Percentiles rank a stretch among this genome's conserved stretches.
Conservation (phyloP, 2,113 vertebrate species). For the Ciconia maguari region DNA sequence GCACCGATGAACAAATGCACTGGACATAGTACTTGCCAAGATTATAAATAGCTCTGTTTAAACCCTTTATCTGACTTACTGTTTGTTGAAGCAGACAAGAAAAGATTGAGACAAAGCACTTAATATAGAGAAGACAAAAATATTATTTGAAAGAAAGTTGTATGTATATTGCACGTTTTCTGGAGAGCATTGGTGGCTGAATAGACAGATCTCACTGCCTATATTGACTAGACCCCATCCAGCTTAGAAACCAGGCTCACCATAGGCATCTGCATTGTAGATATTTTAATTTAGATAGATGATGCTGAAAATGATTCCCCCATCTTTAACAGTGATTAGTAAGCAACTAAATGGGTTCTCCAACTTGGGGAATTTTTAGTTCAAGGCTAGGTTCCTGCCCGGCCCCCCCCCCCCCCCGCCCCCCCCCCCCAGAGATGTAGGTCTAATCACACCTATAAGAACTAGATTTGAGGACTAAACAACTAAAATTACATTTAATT, state of each 20-base stretch:
- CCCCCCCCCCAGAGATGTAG: accelerated
- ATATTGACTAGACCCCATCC: neutral
- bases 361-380: neutral
- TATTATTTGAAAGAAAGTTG: neutral
- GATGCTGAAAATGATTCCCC: neutral
- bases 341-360: neutral
- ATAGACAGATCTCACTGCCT: neutral
- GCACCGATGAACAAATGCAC: neutral
- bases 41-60: neutral
- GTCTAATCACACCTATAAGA: neutral
- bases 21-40: neutral
- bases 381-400: neutral
- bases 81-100: neutral
- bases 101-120: neutral
- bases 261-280: neutral
- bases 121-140: neutral
- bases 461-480: neutral
- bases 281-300: neutral
- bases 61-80: neutral
- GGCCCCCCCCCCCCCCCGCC: no score
- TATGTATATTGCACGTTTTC: neutral
- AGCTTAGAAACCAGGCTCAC: neutral
- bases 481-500: neutral
- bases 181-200: neutral
- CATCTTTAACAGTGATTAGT: neutral